A percentile compares a stretch with the other conserved stretches of the same genome.
Evolutionary conservation across 2,113 vertebrate species (phyloP).

Genomic region (Thunnus maccoyii): DNA sequence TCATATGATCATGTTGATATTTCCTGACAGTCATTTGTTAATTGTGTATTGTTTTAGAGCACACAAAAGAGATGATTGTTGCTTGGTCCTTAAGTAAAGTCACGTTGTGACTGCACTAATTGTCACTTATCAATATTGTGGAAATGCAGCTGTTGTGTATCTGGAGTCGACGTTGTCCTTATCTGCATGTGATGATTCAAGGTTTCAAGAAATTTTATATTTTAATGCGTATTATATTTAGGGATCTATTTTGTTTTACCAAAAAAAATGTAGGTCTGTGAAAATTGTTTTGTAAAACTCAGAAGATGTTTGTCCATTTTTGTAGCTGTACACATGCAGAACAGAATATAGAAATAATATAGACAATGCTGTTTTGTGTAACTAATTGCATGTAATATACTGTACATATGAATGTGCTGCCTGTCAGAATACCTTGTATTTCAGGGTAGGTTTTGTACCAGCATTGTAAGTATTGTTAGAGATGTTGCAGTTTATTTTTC

Average conservation of each 20-base stretch:
- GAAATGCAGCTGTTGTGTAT: constrained; percentile 57
- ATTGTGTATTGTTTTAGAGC: constrained; percentile 59
- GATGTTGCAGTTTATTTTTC: constrained; percentile 87
- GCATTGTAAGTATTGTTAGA: constrained; percentile 89
- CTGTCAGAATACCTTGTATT: constrained; percentile 90
- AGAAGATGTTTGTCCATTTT: constrained; percentile 80
- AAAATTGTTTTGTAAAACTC: constrained; percentile 87
- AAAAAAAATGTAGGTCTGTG: constrained; percentile 87
- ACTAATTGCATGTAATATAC: constrained; percentile 91
- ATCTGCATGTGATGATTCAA: constrained; percentile 71
- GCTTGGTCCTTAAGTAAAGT: constrained; percentile 43
- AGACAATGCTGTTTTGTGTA: constrained; percentile 81
- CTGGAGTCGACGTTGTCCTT: constrained; percentile 59
- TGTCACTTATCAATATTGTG: constrained; percentile 65
- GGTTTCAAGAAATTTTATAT: constrained; percentile 85
- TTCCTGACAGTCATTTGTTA: constrained; percentile 31
- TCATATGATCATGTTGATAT: constrained; percentile 47
- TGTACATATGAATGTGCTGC: constrained; percentile 89
- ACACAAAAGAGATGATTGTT: constrained; percentile 18
- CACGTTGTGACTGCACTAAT: constrained; percentile 50
- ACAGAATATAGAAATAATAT: constrained; percentile 75
- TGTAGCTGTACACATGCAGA: constrained; percentile 87
- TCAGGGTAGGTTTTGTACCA: constrained; percentile 93
- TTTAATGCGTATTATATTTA: constrained; percentile 85
- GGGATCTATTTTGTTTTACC: constrained; percentile 89